A percentile compares a stretch with the other conserved stretches of the same genome.
These are phyloP conservation scores for Brachyhypopomus gauderio DNA, from an alignment of 2,113 vertebrate genomes.

Conservation along the genomic window DNA sequence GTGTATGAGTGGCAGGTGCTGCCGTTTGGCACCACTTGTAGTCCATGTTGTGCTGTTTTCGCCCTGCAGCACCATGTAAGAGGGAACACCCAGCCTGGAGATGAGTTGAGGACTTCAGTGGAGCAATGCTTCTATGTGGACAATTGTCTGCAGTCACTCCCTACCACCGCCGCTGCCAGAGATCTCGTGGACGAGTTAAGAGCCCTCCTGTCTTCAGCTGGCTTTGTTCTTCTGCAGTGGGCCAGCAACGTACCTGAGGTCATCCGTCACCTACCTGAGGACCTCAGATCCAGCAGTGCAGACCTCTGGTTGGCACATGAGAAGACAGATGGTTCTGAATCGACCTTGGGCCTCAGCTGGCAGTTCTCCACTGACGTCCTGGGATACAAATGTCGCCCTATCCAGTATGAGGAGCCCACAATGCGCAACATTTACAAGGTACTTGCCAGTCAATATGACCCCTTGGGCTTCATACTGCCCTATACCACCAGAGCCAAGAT, in stretches of 20 bases:
- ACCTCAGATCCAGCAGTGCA: not conserved
- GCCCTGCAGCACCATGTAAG: too few species aligned
- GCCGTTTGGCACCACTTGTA: too few species aligned
- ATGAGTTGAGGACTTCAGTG: too few species aligned
- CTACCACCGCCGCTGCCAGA: not conserved
- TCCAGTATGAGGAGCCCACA: not conserved
- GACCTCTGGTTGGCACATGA: not conserved
- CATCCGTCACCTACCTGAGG: conserved; percentile 15
- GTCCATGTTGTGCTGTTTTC: too few species aligned
- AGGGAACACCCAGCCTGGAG: too few species aligned
- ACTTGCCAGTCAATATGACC: conserved; percentile 27
- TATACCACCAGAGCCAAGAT: conserved; percentile 29
- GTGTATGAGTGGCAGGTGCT: too few species aligned
- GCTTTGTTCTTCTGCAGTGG: conserved; percentile 26
- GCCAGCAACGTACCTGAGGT: conserved; percentile 12
- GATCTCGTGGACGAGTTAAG: not conserved
- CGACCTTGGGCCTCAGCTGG: conserved; percentile 8
- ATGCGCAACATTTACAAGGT: conserved; percentile 39
- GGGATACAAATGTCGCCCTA: conserved; percentile 22
- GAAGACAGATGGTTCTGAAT: not conserved
- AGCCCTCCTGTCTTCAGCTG: not conserved
- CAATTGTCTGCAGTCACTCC: too few species aligned
- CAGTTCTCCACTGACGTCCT: conserved; percentile 17
- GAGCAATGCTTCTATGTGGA: too few species aligned
- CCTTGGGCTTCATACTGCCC: conserved; percentile 19